Evolutionary conservation across 2,113 vertebrate species (phyloP).

Genomic region (Xyliphius kryptos): DNA sequence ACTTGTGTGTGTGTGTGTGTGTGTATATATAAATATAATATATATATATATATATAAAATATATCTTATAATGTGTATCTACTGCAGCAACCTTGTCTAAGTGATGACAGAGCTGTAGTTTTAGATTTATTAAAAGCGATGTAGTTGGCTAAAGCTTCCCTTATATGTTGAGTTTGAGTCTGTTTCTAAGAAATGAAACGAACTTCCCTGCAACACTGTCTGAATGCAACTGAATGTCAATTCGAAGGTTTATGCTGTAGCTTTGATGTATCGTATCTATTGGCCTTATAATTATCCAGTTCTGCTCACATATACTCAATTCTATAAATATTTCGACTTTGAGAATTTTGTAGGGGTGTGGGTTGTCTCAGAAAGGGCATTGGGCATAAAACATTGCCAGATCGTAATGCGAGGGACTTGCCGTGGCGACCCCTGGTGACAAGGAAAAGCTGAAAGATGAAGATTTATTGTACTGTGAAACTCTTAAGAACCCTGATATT

Average conservation of each 20-base stretch:
- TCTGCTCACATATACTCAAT: background rate
- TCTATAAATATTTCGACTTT: background rate
- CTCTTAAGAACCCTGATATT: too few relatives aligned
- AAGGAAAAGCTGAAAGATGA: too few relatives aligned
- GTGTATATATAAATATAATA: too few relatives aligned
- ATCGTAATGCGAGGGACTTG: too few relatives aligned
- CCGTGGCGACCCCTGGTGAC: too few relatives aligned
- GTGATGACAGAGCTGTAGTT: conserved; percentile 9
- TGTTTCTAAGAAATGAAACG: conserved; percentile 13
- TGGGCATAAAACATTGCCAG: too few relatives aligned
- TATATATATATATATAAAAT: too few relatives aligned
- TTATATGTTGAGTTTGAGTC: too few relatives aligned
- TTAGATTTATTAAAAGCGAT: conserved; percentile 7
- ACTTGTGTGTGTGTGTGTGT: too few relatives aligned
- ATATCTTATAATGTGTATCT: conserved; percentile 1
- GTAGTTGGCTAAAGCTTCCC: conserved; percentile 10
- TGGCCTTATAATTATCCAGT: background rate
- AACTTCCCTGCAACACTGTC: conserved; percentile 6
- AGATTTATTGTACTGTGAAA: too few relatives aligned
- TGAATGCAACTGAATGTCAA: conserved; percentile 18
- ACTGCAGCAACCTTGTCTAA: conserved; percentile 9
- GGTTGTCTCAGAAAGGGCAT: too few relatives aligned
- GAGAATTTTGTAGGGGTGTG: too few relatives aligned
- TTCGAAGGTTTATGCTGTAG: conserved; percentile 1
- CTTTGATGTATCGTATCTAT: background rate